Evolutionary conservation across 2,113 vertebrate genomes (phyloP).

Genomic region (Recurvirostra avosetta): DNA sequence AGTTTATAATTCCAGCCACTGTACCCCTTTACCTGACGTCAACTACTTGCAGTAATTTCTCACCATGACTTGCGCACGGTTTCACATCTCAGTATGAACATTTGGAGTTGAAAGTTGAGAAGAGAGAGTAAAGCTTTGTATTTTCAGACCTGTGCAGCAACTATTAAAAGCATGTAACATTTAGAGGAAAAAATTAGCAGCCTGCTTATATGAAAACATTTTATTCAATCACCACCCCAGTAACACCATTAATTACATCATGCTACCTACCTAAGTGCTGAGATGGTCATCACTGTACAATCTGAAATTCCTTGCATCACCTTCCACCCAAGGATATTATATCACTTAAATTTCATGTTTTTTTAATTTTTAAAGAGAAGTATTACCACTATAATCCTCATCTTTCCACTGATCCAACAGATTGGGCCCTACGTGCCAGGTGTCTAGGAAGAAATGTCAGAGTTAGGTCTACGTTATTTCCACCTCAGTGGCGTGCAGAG

Average conservation of each 20-base stretch:
- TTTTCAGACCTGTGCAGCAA: background rate
- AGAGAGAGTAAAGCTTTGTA: background rate
- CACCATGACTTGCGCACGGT: accelerated
- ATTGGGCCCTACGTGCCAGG: background rate
- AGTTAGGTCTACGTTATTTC: background rate
- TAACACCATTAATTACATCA: background rate
- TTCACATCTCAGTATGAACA: background rate
- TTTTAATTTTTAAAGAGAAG: background rate
- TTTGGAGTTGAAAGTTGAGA: background rate
- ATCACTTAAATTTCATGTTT: background rate
- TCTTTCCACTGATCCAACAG: background rate
- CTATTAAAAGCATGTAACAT: background rate
- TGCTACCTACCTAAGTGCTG: background rate
- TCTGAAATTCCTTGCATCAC: background rate
- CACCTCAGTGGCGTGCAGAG: background rate
- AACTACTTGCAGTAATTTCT: background rate
- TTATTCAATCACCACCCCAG: background rate
- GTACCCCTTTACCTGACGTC: background rate
- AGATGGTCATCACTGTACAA: background rate
- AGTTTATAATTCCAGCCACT: background rate
- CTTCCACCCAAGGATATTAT: background rate
- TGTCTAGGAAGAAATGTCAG: background rate
- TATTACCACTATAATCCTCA: background rate
- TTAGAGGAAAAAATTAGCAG: background rate
- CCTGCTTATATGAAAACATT: background rate